Percentiles rank a stretch among this genome's conserved stretches.
phyloP scores from a whole-genome alignment of 2,888 invertebrate species.

The Halictus quadricinctus region DNA sequence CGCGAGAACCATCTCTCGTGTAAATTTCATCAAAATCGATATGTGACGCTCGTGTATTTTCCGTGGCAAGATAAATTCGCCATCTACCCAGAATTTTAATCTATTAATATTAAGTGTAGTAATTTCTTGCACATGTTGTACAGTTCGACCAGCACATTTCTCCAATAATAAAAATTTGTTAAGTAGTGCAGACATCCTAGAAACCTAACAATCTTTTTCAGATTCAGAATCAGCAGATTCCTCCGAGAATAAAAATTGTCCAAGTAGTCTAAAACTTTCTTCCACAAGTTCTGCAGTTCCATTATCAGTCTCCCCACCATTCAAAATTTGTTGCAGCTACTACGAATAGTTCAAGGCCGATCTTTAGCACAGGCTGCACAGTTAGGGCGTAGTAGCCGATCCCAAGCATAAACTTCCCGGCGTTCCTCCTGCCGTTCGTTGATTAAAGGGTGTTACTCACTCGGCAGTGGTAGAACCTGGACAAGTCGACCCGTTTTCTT shows the following conservation, averaged over 20 bases:
- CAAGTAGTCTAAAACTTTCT: no score
- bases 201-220: not conserved
- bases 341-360: not conserved
- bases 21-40: not conserved
- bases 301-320: not conserved
- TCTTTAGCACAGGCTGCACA: not conserved
- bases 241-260: no score
- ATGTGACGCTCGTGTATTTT: not conserved
- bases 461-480: conserved; percentile 41
- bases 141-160: not conserved
- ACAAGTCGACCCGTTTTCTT: conserved; percentile 58
- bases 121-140: no score
- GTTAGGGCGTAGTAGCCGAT: conserved; percentile 7
- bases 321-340: not conserved
- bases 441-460: conserved; percentile 64
- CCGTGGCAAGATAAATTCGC: not conserved
- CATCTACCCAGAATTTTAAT: no score
- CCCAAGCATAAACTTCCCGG: conserved; percentile 40
- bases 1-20: not conserved
- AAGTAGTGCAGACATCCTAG: not conserved
- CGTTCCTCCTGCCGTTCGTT: conserved; percentile 30
- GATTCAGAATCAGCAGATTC: no score
- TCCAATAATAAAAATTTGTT: not conserved
- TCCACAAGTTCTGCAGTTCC: no score
- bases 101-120: no score